Conservation (phyloP, 35 echinoderm and acorn worm genomes). For the Eucidaris tribuloides region DNA sequence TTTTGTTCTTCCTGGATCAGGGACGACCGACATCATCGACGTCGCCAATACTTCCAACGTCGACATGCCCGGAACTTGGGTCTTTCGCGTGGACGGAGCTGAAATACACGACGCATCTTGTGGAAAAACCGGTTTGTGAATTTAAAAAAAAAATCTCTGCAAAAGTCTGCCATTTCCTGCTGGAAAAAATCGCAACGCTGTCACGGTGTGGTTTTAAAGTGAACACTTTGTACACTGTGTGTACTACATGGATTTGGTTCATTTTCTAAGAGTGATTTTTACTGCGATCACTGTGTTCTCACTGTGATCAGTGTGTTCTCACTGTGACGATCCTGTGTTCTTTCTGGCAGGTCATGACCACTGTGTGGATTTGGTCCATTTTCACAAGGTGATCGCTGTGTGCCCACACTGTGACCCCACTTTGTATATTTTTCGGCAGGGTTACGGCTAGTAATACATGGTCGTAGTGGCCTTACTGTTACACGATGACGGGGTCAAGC, state of each 20-base stretch:
- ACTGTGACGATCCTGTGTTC: too few relatives aligned
- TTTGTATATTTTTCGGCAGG: too few relatives aligned
- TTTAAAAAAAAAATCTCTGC: background rate
- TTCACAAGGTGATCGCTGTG: too few relatives aligned
- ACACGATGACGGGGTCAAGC: too few relatives aligned
- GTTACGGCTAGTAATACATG: too few relatives aligned
- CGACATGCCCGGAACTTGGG: constrained; percentile 38
- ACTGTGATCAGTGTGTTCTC: too few relatives aligned
- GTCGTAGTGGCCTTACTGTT: too few relatives aligned
- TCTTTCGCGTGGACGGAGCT: constrained; percentile 42
- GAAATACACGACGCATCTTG: background rate
- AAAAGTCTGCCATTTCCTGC: background rate
- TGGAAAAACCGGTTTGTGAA: background rate
- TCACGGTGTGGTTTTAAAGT: background rate
- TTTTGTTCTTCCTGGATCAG: constrained; percentile 37
- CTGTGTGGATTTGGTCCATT: too few relatives aligned
- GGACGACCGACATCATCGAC: constrained; percentile 48
- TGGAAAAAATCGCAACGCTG: background rate
- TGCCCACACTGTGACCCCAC: too few relatives aligned
- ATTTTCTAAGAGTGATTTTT: background rate
- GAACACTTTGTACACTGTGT: background rate
- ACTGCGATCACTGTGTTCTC: background rate
- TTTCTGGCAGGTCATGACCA: too few relatives aligned
- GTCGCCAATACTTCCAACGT: constrained; percentile 55
- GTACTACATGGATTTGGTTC: background rate